A percentile compares a stretch with the other conserved stretches of the same genome.
Evolutionary conservation across 1,140 invertebrate species (phyloP).

Genomic region (Diabrotica undecimpunctata): DNA sequence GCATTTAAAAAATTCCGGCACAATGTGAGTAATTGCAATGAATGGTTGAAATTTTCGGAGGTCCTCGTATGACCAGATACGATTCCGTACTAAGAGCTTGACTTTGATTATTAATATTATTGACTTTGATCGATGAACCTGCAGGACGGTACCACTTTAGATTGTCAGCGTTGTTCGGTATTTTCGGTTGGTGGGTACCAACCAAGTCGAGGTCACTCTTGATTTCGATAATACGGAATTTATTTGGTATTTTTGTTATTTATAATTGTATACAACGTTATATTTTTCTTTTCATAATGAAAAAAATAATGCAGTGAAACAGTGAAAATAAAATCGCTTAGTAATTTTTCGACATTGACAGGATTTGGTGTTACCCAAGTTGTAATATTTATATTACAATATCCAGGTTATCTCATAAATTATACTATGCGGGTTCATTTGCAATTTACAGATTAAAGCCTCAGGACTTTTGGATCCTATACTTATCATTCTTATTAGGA

Average conservation of each 20-base stretch:
- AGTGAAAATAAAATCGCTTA: too few relatives aligned
- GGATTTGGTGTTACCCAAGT: too few relatives aligned
- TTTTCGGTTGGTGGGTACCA: neutral
- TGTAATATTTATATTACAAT: too few relatives aligned
- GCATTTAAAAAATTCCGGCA: conserved; percentile 11
- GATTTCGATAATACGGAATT: neutral
- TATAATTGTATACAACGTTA: neutral
- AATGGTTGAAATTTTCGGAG: conserved; percentile 12
- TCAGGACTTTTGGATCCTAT: too few relatives aligned
- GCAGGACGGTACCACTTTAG: conserved; percentile 25
- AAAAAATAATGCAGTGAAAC: too few relatives aligned
- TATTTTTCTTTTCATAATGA: neutral
- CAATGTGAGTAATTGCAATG: conserved; percentile 16
- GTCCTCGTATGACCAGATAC: conserved; percentile 3
- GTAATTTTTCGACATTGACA: too few relatives aligned
- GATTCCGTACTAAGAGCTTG: conserved; percentile 16
- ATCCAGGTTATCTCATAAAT: too few relatives aligned
- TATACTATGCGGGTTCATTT: too few relatives aligned
- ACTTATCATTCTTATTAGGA: too few relatives aligned
- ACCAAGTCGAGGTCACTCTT: neutral
- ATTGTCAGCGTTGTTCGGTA: conserved; percentile 20
- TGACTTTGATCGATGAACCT: conserved; percentile 39
- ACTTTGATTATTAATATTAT: conserved; percentile 40
- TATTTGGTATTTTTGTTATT: too few relatives aligned
- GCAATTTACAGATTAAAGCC: too few relatives aligned